Percentiles rank a stretch among this genome's conserved stretches.
Evolutionary conservation across 2,797 vertebrate species (phyloP).

Genomic region (Australoheros facetus): DNA sequence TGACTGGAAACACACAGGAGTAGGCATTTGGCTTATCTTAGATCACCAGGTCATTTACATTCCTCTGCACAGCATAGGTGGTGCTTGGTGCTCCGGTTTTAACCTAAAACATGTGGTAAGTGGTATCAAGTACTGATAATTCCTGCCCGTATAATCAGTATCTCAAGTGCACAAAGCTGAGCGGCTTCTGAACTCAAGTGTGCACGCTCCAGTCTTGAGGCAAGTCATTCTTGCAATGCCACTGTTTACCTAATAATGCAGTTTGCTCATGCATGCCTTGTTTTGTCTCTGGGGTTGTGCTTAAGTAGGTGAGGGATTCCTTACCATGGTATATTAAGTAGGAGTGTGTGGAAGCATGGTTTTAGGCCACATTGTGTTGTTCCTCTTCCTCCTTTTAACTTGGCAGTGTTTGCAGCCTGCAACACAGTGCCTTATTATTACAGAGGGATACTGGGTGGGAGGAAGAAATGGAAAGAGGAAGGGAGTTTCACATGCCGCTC

Average conservation of each 20-base stretch:
- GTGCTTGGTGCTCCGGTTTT: slow-evolving; percentile 26
- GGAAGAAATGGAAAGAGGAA: slow-evolving; percentile 58
- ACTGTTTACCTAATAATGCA: background rate
- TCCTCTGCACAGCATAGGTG: slow-evolving; percentile 52
- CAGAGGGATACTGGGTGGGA: slow-evolving; percentile 44
- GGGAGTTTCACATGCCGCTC: slow-evolving; percentile 51
- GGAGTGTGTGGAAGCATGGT: slow-evolving; percentile 15
- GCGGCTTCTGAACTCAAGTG: slow-evolving; percentile 40
- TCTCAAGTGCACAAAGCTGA: slow-evolving; percentile 46
- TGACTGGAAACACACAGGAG: slow-evolving; percentile 42
- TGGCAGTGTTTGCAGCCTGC: slow-evolving; percentile 32
- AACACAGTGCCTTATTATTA: slow-evolving; percentile 48
- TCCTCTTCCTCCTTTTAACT: slow-evolving; percentile 33
- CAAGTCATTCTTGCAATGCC: background rate
- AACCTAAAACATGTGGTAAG: slow-evolving; percentile 34
- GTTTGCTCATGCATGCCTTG: background rate
- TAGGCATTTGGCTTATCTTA: slow-evolving; percentile 48
- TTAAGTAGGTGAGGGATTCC: background rate
- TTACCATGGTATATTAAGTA: background rate
- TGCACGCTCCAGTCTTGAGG: slow-evolving; percentile 9
- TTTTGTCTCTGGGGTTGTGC: slow-evolving; percentile 1
- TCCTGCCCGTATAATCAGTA: slow-evolving; percentile 15
- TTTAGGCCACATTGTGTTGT: slow-evolving; percentile 22
- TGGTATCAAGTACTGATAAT: slow-evolving; percentile 52
- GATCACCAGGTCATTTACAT: slow-evolving; percentile 66